A percentile compares a stretch with the other conserved stretches of the same genome.
phyloP scores from a whole-genome alignment of 1,140 invertebrate species.

The Eurosta solidaginis region DNA sequence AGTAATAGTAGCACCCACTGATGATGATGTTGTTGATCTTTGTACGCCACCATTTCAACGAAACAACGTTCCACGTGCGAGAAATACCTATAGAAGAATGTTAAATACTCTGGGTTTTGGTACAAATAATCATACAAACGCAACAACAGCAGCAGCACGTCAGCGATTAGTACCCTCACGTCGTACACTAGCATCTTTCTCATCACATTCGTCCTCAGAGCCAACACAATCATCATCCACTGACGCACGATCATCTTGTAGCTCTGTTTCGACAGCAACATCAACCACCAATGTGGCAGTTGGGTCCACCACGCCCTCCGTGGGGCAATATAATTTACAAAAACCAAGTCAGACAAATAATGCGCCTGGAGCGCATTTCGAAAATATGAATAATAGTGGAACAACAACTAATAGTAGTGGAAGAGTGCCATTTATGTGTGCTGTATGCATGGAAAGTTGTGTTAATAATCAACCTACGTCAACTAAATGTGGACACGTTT shows the following conservation, averaged over 20 bases:
- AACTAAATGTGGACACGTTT: constrained; percentile 37
- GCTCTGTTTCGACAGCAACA: neutral
- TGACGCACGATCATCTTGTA: neutral
- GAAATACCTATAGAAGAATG: neutral
- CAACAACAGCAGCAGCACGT: neutral
- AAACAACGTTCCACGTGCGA: neutral
- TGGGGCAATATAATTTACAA: neutral
- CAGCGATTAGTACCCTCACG: neutral
- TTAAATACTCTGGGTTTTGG: neutral
- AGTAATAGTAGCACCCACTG: neutral
- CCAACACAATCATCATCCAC: neutral
- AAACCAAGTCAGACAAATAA: neutral
- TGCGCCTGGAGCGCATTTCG: neutral
- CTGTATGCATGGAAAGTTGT: constrained; percentile 34
- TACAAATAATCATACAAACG: neutral
- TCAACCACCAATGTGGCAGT: neutral
- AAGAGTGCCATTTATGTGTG: constrained; percentile 29
- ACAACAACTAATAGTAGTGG: neutral
- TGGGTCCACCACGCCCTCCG: neutral
- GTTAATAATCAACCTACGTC: constrained; percentile 32
- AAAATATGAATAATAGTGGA: neutral
- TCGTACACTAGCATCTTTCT: neutral
- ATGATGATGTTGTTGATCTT: neutral
- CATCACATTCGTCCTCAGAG: neutral
- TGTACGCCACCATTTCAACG: neutral